Evolutionary conservation across 1,140 invertebrate species (phyloP).

Genomic region (Drosophila pectinifera): DNA sequence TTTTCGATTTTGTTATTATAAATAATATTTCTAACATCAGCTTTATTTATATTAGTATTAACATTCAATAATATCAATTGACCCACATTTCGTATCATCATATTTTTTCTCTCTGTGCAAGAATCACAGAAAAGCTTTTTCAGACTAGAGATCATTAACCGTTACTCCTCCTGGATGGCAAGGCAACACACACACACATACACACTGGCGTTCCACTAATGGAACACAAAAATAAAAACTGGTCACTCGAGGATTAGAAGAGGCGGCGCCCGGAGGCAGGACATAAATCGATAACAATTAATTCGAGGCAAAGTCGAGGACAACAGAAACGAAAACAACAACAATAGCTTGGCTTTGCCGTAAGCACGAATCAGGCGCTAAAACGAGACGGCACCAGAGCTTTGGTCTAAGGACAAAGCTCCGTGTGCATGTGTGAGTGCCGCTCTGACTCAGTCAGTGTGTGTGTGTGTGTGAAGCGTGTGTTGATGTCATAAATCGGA

Average conservation of each 20-base stretch:
- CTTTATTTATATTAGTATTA: background rate
- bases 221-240: background rate
- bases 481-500: slow-evolving; percentile 76
- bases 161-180: background rate
- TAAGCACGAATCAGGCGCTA: slow-evolving; percentile 62
- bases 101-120: background rate
- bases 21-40: background rate
- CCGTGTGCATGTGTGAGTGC: slow-evolving; percentile 5
- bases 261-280: slow-evolving; percentile 7
- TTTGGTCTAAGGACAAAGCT: slow-evolving; percentile 69
- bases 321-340: slow-evolving; percentile 21
- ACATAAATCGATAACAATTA: slow-evolving; percentile 69
- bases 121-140: background rate
- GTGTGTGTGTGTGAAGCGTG: slow-evolving; percentile 48
- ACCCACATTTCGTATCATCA: background rate
- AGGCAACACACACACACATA: background rate
- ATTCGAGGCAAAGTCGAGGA: slow-evolving; percentile 26
- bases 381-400: slow-evolving; percentile 45
- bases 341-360: slow-evolving; percentile 17
- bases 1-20: no score
- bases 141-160: slow-evolving; percentile 3
- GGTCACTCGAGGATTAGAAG: background rate
- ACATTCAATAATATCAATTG: background rate
- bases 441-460: slow-evolving; percentile 20
- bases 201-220: background rate